phyloP scores from a whole-genome alignment of 2,888 invertebrate species.

The Autographa pulchrina region DNA sequence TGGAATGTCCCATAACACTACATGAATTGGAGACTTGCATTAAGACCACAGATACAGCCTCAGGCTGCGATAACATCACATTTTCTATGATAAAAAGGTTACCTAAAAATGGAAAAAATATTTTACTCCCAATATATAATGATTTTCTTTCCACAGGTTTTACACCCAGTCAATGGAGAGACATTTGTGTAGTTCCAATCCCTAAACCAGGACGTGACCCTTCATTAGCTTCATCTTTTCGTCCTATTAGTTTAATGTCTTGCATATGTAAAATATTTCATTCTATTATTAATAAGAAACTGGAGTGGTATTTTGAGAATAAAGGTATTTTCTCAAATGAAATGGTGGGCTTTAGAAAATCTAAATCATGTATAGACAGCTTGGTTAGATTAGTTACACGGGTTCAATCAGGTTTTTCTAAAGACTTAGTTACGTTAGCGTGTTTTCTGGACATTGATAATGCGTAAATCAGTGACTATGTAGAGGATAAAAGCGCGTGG shows the following conservation, averaged over 20 bases:
- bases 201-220: slow-evolving; percentile 6
- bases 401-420: not conserved
- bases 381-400: not conserved
- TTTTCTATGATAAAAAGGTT: slow-evolving; percentile 15
- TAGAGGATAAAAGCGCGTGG: too few relatives aligned
- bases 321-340: not conserved
- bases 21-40: slow-evolving; percentile 10
- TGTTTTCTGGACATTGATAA: slow-evolving; percentile 5
- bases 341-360: not conserved
- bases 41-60: slow-evolving; percentile 9
- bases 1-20: not conserved
- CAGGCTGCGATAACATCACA: slow-evolving; percentile 12
- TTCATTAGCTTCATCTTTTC: slow-evolving; percentile 7
- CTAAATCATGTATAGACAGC: not conserved
- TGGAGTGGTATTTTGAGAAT: slow-evolving; percentile 14
- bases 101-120: slow-evolving; percentile 12
- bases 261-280: not conserved
- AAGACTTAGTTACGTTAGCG: not conserved
- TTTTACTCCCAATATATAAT: slow-evolving; percentile 5
- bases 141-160: not conserved
- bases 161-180: slow-evolving; percentile 2
- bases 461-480: too few relatives aligned
- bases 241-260: slow-evolving; percentile 14
- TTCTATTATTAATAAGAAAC: slow-evolving; percentile 7
- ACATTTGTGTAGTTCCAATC: slow-evolving; percentile 8